A percentile compares a stretch with the other conserved stretches of the same genome.
Conservation (phyloP, 2,113 vertebrate genomes). For the Gnathonemus longibarbis region DNA sequence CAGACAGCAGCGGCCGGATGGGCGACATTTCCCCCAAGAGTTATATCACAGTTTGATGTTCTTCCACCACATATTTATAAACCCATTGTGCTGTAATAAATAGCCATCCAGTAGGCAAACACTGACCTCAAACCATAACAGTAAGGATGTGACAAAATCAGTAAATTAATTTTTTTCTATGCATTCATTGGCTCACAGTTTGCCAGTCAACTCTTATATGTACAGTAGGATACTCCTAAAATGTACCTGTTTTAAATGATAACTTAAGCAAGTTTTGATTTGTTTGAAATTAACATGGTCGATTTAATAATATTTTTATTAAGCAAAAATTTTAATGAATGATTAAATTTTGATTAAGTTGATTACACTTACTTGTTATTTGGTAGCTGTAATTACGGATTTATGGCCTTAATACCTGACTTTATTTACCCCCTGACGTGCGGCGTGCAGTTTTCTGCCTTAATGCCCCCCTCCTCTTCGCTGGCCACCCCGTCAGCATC, state of each 20-base stretch:
- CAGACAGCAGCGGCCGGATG: constrained; percentile 14
- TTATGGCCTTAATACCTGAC: constrained; percentile 47
- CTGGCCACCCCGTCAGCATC: constrained; percentile 65
- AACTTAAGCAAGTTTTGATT: not conserved
- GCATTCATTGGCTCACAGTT: not conserved
- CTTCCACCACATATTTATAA: not conserved
- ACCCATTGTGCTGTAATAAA: constrained; percentile 7
- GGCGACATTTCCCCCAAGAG: constrained; percentile 13
- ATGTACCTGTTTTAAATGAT: not conserved
- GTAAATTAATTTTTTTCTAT: not conserved
- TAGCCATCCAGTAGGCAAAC: not conserved
- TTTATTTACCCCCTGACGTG: constrained; percentile 35
- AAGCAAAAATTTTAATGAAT: not conserved
- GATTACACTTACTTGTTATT: not conserved
- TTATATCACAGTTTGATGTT: not conserved
- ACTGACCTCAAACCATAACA: not conserved
- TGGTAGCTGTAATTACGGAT: constrained; percentile 24
- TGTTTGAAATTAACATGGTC: not conserved
- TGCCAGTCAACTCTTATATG: not conserved
- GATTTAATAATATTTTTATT: not conserved
- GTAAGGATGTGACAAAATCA: not conserved
- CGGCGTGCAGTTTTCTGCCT: constrained; percentile 26
- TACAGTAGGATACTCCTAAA: not conserved
- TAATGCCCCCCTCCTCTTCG: constrained; percentile 51
- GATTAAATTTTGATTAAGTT: not conserved